phyloP scores from a whole-genome alignment of 2,113 vertebrate species.

The Oreochromis aureus region DNA sequence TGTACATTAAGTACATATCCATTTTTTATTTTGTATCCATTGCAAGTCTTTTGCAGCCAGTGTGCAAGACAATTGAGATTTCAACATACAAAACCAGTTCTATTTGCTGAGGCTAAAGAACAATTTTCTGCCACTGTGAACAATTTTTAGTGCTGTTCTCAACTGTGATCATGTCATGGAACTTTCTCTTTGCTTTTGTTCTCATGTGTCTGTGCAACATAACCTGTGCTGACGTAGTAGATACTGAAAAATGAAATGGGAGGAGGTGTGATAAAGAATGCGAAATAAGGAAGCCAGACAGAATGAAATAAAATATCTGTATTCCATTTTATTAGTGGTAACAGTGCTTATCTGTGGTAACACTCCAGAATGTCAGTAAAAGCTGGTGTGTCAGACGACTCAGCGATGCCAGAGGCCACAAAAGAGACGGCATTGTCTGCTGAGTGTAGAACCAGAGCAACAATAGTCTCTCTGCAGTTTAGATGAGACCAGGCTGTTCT shows the following conservation, averaged over 20 bases:
- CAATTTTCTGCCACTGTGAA: neutral
- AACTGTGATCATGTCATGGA: neutral
- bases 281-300: conserved; percentile 9
- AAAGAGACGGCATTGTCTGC: conserved; percentile 45
- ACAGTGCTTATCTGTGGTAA: conserved; percentile 35
- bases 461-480: conserved; percentile 36
- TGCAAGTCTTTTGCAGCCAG: neutral
- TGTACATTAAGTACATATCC: neutral
- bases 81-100: neutral
- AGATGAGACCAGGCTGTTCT: conserved; percentile 33
- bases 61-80: neutral
- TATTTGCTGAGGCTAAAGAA: conserved; percentile 2
- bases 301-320: conserved; percentile 22
- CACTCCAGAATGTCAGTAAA: conserved; percentile 24
- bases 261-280: conserved; percentile 9
- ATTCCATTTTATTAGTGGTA: conserved; percentile 31
- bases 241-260: neutral
- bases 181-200: conserved; percentile 1
- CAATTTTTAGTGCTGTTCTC: neutral
- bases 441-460: conserved; percentile 25
- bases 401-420: conserved; percentile 37
- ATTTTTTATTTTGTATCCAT: neutral
- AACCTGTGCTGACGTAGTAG: neutral
- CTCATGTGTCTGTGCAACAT: neutral
- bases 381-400: neutral